A percentile compares a stretch with the other conserved stretches of the same genome.
phyloP scores from a whole-genome alignment of 2,113 vertebrate genomes.

The Lepisosteus osseus region DNA sequence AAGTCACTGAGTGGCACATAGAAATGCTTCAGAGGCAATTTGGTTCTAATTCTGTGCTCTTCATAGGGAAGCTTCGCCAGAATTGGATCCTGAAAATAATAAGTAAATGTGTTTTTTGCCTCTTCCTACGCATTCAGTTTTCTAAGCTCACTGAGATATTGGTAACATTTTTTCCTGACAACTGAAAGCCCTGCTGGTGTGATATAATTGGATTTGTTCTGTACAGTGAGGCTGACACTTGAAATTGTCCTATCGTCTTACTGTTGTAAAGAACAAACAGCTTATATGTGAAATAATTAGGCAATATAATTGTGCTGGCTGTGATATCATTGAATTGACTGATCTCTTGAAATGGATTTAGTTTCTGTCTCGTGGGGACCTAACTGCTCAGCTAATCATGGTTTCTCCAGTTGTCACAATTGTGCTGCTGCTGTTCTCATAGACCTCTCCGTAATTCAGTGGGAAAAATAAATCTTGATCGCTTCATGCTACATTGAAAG shows the following conservation, averaged over 20 bases:
- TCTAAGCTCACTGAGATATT: background rate
- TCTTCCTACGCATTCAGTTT: background rate
- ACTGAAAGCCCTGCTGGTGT: constrained; percentile 3
- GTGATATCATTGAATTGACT: constrained; percentile 34
- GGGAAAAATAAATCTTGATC: background rate
- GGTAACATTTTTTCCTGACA: too few relatives aligned
- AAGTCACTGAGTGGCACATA: background rate
- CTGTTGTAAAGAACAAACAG: constrained; percentile 21
- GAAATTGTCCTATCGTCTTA: constrained; percentile 19
- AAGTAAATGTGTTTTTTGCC: too few relatives aligned
- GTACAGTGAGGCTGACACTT: background rate
- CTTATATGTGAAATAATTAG: constrained; percentile 34
- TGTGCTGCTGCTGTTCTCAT: background rate
- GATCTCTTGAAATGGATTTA: constrained; percentile 29
- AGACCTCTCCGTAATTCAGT: background rate
- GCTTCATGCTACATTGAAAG: too few relatives aligned
- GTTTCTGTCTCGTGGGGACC: constrained; percentile 8
- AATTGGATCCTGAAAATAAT: too few relatives aligned
- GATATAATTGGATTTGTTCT: constrained; percentile 24
- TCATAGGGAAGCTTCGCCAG: too few relatives aligned
- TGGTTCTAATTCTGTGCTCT: background rate
- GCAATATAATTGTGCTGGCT: constrained; percentile 20
- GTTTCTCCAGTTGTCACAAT: constrained; percentile 1
- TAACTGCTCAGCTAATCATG: background rate
- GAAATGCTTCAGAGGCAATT: background rate